Evolutionary conservation across 2,113 vertebrate genomes (phyloP), one percentile per base, ranked within the genome.

Genomic region (Periophthalmodon schlosseri): DNA sequence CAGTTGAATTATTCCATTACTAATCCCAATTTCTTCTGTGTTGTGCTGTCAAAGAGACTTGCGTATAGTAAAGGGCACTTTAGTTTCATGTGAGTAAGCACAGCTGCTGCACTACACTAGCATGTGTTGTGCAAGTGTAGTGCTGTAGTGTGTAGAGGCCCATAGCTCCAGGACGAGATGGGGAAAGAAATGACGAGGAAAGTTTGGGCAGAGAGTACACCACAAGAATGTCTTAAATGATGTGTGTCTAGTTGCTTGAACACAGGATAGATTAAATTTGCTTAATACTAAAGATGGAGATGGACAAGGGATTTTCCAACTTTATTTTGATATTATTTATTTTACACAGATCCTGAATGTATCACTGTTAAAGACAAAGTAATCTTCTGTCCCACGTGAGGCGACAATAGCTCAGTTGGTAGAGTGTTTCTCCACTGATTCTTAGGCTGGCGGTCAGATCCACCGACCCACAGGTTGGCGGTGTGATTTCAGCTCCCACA

Each of bases 171-270:
- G 74, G 74, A 84, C 82, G 21, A 50, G 76, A 69, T 60, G 52
- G 63, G 77, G 63, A 15, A 33, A 24, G 70, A 82, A 63, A 82
- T 84, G 82, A 84, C 84, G 88, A 86, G 76, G 74, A 70, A 77
- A 54, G 64, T 78, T 57, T 5, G 24, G 36, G 18, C 49, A 58
- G 47, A 1, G 44, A 16, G 21, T n/a, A n/a, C 16, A 68, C 12
- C 52, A 56, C 20, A 10, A 8, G 8, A 23, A 57, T 76, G 18
- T 3, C 18, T 52, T 34, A 63, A 0, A 49, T 52, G 23, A 11
- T 56, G 61, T 64, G 21, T 39, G 5, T 72, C 61, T 36, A 77
- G 28, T n/a, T 14, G 52, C 18, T 70, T 12, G 21, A 33, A 20
- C 24, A 28, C 16, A 33, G 16, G 8, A 73, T 10, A 18, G 64